Conservation (phyloP, 2,888 invertebrate species). For the Eilema depressum region DNA sequence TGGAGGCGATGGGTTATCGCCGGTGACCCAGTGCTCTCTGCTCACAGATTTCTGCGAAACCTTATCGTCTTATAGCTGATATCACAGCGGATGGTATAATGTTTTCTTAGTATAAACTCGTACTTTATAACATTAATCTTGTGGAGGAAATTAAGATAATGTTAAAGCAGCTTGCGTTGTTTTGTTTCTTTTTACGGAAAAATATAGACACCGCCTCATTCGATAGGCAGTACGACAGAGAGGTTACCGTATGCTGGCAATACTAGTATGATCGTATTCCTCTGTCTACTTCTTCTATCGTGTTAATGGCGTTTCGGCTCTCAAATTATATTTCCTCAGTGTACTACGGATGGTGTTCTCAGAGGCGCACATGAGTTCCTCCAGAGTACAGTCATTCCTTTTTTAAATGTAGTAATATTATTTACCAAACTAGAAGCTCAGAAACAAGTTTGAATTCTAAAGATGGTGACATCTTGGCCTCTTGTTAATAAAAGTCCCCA, state of each 20-base stretch:
- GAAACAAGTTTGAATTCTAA: neutral
- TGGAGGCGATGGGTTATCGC: slow-evolving; percentile 40
- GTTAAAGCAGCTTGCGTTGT: slow-evolving; percentile 30
- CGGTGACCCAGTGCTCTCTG: slow-evolving; percentile 26
- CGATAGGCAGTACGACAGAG: too few species aligned
- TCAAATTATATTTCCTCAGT: too few species aligned
- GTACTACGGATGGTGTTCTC: neutral
- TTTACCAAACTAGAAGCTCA: too few species aligned
- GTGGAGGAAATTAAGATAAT: slow-evolving; percentile 9
- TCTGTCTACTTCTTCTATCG: too few species aligned
- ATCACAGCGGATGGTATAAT: slow-evolving; percentile 29
- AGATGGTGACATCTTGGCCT: neutral
- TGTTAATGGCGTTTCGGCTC: too few species aligned
- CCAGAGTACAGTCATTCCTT: too few species aligned
- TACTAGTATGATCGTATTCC: too few species aligned
- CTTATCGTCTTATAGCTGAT: slow-evolving; percentile 39
- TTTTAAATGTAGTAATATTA: too few species aligned
- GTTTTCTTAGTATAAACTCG: slow-evolving; percentile 27
- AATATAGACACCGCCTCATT: neutral
- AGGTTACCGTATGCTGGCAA: too few species aligned
- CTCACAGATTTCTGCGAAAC: slow-evolving; percentile 50
- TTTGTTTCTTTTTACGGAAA: slow-evolving; percentile 13
- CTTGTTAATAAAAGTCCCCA: neutral
- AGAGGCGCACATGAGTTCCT: too few species aligned
- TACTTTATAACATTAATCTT: slow-evolving; percentile 14